A percentile compares a stretch with the other conserved stretches of the same genome.
Conservation (phyloP, 2,888 invertebrate species). For the Pyralis farinalis region DNA sequence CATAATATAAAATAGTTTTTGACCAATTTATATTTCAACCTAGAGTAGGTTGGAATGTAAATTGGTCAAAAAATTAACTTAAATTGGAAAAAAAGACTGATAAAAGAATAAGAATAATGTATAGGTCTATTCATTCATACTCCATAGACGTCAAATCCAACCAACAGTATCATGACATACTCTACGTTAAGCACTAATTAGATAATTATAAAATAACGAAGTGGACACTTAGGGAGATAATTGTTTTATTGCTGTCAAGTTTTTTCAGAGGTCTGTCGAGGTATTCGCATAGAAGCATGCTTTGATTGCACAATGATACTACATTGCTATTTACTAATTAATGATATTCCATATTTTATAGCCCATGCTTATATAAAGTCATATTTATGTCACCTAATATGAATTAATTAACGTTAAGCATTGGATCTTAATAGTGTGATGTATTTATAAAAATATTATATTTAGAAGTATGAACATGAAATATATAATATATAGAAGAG, state of each 20-base stretch:
- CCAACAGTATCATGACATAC: not conserved
- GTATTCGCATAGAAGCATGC: not conserved
- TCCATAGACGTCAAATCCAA: not conserved
- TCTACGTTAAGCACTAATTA: not conserved
- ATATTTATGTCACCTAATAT: slow-evolving; percentile 2
- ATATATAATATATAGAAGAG: too few relatives aligned
- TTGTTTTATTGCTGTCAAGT: not conserved
- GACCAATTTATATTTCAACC: too few relatives aligned
- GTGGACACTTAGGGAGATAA: not conserved
- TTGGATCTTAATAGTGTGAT: too few relatives aligned
- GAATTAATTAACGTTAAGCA: slow-evolving; percentile 2
- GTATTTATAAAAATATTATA: too few relatives aligned
- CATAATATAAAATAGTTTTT: too few relatives aligned
- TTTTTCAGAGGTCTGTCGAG: slow-evolving; percentile 1
- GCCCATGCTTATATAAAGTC: not conserved
- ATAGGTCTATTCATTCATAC: too few relatives aligned
- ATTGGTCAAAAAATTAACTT: too few relatives aligned
- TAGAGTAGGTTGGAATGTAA: too few relatives aligned
- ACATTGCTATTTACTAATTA: not conserved
- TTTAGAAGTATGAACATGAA: too few relatives aligned
- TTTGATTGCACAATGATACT: slow-evolving; percentile 9
- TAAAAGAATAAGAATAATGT: too few relatives aligned
- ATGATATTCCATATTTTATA: not conserved
- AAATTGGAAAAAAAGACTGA: too few relatives aligned
- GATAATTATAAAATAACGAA: slow-evolving; percentile 3